Evolutionary conservation across 2,113 vertebrate genomes (phyloP).

Genomic region (Fulmarus glacialis): DNA sequence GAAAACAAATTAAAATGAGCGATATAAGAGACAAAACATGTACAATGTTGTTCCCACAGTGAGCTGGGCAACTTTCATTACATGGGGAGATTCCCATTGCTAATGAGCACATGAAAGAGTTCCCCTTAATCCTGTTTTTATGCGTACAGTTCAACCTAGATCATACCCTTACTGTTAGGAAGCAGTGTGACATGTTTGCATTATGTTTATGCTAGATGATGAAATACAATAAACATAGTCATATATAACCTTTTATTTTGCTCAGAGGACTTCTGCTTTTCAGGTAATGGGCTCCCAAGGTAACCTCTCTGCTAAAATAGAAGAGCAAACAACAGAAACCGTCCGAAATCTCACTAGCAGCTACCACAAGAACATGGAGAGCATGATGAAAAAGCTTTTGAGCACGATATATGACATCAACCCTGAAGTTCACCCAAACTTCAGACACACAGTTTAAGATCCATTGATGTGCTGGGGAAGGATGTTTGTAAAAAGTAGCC

Average conservation of each 20-base stretch:
- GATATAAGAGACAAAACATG: background rate
- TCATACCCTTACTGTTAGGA: background rate
- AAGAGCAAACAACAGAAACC: conserved; percentile 69
- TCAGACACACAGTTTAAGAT: conserved; percentile 36
- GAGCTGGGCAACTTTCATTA: background rate
- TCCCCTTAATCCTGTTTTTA: background rate
- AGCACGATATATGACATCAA: conserved; percentile 69
- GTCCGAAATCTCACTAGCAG: conserved; percentile 55
- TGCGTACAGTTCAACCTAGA: background rate
- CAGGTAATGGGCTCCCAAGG: conserved; percentile 82
- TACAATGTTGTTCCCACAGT: background rate
- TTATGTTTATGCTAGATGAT: background rate
- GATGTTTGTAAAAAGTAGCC: background rate
- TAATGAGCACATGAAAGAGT: background rate
- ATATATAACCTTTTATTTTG: background rate
- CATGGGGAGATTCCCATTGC: background rate
- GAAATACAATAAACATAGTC: background rate
- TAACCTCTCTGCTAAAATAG: conserved; percentile 73
- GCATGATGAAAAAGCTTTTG: conserved; percentile 66
- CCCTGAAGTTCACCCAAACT: conserved; percentile 76
- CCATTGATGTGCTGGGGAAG: background rate
- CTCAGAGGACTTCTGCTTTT: conserved; percentile 17
- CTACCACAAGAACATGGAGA: conserved; percentile 65
- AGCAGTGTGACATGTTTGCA: background rate
- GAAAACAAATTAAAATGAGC: conserved; percentile 27